These are phyloP conservation scores for Limnephilus rhombicus DNA, from an alignment of 2,888 invertebrate species.

Conservation along the genomic window DNA sequence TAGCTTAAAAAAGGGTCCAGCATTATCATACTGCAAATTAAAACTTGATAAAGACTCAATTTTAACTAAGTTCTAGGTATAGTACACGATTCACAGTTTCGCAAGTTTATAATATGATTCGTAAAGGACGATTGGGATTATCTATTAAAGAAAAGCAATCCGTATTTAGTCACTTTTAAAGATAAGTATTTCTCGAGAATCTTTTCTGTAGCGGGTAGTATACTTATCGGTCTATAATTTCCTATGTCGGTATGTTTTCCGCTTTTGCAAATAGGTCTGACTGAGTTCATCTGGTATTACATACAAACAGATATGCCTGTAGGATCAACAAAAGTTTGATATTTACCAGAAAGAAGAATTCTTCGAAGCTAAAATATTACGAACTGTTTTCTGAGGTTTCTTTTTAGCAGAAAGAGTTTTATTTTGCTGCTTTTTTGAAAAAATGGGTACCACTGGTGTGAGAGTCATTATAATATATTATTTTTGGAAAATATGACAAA, in stretches of 20 bases:
- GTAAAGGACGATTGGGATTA: not conserved
- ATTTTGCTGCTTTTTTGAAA: conserved; percentile 70
- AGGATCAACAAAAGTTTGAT: not conserved
- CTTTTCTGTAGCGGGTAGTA: too few species aligned
- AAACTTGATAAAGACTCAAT: too few species aligned
- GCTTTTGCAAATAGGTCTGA: too few species aligned
- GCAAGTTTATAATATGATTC: not conserved
- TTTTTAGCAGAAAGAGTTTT: conserved; percentile 70
- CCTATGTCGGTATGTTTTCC: too few species aligned
- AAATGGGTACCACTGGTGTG: conserved; percentile 38
- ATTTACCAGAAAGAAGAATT: conserved; percentile 72
- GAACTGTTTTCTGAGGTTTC: conserved; percentile 75
- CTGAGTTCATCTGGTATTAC: too few species aligned
- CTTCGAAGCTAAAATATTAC: conserved; percentile 74
- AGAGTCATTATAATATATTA: not conserved
- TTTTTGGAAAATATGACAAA: not conserved
- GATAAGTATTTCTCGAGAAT: too few species aligned
- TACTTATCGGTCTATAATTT: too few species aligned
- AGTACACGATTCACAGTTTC: not conserved
- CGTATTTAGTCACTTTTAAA: too few species aligned
- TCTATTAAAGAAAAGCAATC: too few species aligned
- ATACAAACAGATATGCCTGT: not conserved
- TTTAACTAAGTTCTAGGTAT: not conserved
- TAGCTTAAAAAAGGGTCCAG: too few species aligned
- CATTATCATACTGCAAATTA: too few species aligned